Conservation (phyloP, 1,140 invertebrate genomes). For the Camponotus pennsylvanicus region DNA sequence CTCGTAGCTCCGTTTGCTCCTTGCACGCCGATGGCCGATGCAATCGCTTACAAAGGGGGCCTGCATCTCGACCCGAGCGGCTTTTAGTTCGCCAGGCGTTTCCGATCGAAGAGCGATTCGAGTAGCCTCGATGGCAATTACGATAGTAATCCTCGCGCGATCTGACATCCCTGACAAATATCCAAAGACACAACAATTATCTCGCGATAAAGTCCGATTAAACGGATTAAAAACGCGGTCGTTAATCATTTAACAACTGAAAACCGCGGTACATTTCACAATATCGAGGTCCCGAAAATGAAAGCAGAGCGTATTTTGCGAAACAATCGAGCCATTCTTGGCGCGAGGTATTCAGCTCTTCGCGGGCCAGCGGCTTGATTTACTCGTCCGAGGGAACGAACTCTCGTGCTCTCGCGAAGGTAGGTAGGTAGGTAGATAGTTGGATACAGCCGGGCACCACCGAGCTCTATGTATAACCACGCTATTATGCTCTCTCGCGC, state of each 20-base stretch:
- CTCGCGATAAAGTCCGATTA: no score
- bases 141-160: no score
- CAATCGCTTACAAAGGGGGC: slow-evolving; percentile 81
- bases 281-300: slow-evolving; percentile 48
- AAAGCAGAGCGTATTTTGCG: slow-evolving; percentile 28
- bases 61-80: slow-evolving; percentile 63
- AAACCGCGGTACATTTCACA: no score
- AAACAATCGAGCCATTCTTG: slow-evolving; percentile 73
- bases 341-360: slow-evolving; percentile 68
- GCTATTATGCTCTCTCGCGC: slow-evolving; percentile 56
- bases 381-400: slow-evolving; percentile 76
- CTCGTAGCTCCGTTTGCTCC: slow-evolving; percentile 78
- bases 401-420: slow-evolving; percentile 61
- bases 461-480: slow-evolving; percentile 65
- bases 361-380: slow-evolving; percentile 74
- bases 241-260: no score
- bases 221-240: no score
- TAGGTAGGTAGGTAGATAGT: slow-evolving; percentile 24
- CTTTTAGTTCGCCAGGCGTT: not conserved
- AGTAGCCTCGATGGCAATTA: no score
- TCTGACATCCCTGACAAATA: no score
- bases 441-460: slow-evolving; percentile 41
- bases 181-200: no score
- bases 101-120: slow-evolving; percentile 1
- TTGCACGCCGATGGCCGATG: slow-evolving; percentile 78